Conservation (phyloP, 2,797 vertebrate genomes). For the Intellagama lesueurii region DNA sequence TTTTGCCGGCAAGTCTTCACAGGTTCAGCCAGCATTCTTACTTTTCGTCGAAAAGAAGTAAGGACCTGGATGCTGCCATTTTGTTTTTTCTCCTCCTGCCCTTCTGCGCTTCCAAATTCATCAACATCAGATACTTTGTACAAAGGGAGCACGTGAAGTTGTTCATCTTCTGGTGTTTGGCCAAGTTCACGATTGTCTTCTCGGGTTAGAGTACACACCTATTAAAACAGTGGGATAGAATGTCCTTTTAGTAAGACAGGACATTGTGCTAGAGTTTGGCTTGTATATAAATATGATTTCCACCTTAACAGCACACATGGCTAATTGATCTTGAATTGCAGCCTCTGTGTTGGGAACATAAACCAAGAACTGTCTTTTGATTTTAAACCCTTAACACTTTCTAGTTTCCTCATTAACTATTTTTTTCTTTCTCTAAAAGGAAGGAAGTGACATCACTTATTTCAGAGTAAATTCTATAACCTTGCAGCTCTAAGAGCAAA, state of each 20-base stretch:
- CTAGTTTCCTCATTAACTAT: neutral
- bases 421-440: neutral
- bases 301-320: neutral
- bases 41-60: constrained; percentile 90
- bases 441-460: neutral
- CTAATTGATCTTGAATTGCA: neutral
- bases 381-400: neutral
- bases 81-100: constrained; percentile 92
- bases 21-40: constrained; percentile 93
- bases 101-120: constrained; percentile 93
- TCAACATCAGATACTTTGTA: constrained; percentile 94
- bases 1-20: constrained; percentile 95
- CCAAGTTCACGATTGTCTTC: constrained; percentile 95
- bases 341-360: neutral
- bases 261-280: neutral
- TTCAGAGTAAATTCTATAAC: constrained; percentile 16
- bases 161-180: constrained; percentile 93
- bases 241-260: neutral
- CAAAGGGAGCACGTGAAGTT: constrained; percentile 95
- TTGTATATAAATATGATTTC: neutral
- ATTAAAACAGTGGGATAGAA: constrained; percentile 14
- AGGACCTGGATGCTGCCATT: constrained; percentile 95
- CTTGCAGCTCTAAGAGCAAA: no score
- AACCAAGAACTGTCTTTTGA: constrained; percentile 1
- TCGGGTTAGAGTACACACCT: constrained; percentile 97